Conservation (phyloP, 2,797 vertebrate species). For the Sebastiscus tertius region DNA sequence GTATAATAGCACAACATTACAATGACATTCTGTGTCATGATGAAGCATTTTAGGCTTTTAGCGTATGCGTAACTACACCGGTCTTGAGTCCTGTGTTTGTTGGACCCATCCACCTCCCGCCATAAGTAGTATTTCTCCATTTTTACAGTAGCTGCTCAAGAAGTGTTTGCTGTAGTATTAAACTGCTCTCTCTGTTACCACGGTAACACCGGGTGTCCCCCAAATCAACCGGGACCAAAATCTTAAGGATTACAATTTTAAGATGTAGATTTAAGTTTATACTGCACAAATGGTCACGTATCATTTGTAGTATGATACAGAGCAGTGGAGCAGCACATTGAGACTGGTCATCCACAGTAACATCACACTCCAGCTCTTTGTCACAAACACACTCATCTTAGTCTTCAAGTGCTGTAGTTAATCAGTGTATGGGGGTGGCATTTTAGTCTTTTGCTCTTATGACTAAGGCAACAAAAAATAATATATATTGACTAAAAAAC, state of each 20-base stretch:
- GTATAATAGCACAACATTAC: no score
- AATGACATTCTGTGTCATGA: no score
- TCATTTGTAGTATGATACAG: neutral
- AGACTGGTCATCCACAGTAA: neutral
- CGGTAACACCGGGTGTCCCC: neutral
- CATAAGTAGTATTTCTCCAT: no score
- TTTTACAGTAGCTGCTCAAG: neutral
- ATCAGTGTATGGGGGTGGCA: constrained; percentile 11
- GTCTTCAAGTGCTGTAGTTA: neutral
- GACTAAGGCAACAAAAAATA: constrained; percentile 35
- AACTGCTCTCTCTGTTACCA: neutral
- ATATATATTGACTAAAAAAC: constrained; percentile 3
- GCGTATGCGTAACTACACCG: no score
- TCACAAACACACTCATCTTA: neutral
- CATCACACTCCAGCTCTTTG: neutral
- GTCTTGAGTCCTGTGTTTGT: no score
- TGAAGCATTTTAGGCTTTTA: no score
- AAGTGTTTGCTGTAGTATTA: neutral
- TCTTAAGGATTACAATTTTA: neutral
- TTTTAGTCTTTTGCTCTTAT: constrained; percentile 15
- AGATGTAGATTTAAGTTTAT: neutral
- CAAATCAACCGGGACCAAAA: neutral
- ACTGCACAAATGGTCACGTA: neutral
- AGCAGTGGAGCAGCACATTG: neutral
- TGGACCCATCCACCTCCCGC: no score